Evolutionary conservation across 2,797 vertebrate species (phyloP), one percentile per base, ranked within the genome.

Genomic region (Luscinia luscinia): DNA sequence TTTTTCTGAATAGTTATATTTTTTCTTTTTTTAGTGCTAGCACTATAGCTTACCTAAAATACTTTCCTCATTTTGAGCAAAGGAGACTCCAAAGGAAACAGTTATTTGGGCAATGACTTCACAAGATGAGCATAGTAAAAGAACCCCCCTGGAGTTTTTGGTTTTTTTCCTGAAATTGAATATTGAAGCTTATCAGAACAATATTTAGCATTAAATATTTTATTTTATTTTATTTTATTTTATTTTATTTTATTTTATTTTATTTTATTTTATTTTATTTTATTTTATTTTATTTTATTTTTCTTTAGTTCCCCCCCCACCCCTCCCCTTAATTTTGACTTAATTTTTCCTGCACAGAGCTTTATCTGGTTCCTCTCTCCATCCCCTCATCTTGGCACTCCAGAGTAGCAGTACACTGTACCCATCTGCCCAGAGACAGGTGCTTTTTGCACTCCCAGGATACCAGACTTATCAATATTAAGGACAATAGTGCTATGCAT

Each of bases 291-390:
- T 36, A 49, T 55, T 43, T 45, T 21, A 21, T 36, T 30, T 74
- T 48, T 8, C 3, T 57, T 58, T 12, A 26, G 9, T 32, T 19
- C 14, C 22, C 6, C 3, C 2, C 2, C 2, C 0, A 0, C 8
- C 4, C 1, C 3, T 2, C 2, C 13, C 6, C 32, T 40, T 27
- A 36, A 41, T 90, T 78, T 68, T 38, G 9, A 11, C 28, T 67
- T 51, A 51, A 17, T 18, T 16, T 51, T 87, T 85, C 74, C 28
- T 75, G 22, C 52, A 6, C 12, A 69, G 69, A 89, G 11, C 12
- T 85, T 86, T 74, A 22, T 46, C 46, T 85, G 16, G 7, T 59
- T 84, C 24, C 23, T 40, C 15, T 81, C 16, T 20, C 18, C 27
- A 61, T 20, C 12, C 1, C 0, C 17, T 58, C 34, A 30, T 34